Evolutionary conservation across 37 sponge, comb jelly and placozoan species (phyloP).

Genomic region (Dysidea cf. avara): DNA sequence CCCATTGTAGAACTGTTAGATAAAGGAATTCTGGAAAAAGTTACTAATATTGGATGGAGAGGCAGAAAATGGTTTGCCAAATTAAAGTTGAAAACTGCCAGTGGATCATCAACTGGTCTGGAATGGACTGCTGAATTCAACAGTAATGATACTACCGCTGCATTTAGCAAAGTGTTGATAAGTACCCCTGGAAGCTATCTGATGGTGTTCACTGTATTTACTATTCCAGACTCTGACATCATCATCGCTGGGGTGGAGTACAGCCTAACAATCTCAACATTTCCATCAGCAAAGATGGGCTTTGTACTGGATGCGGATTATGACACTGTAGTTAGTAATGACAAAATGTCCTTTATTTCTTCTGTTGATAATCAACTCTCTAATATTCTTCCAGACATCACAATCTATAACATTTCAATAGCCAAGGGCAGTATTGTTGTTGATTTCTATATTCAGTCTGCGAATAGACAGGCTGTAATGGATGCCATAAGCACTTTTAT

Average conservation of each 20-base stretch:
- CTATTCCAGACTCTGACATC: constrained; percentile 45
- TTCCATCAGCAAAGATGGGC: too few relatives aligned
- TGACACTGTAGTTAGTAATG: neutral
- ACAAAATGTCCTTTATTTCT: too few relatives aligned
- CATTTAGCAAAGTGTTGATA: constrained; percentile 30
- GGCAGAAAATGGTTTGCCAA: constrained; percentile 56
- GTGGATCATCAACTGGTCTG: neutral
- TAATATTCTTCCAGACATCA: too few relatives aligned
- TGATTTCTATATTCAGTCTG: too few relatives aligned
- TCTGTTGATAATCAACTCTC: too few relatives aligned
- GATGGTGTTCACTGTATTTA: constrained; percentile 23
- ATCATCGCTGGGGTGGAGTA: neutral
- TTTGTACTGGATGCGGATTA: constrained; percentile 39
- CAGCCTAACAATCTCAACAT: constrained; percentile 12
- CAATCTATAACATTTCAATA: too few relatives aligned
- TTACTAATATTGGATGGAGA: constrained; percentile 64
- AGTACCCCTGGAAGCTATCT: constrained; percentile 11
- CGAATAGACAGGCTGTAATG: too few relatives aligned
- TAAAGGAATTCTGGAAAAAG: neutral
- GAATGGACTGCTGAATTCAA: constrained; percentile 11
- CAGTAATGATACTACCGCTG: too few relatives aligned
- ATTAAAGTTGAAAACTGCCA: neutral
- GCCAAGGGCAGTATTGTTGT: too few relatives aligned
- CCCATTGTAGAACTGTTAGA: constrained; percentile 51
- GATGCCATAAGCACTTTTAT: too few relatives aligned